Conservation (phyloP, 2,797 vertebrate genomes). For the Alectoris magna region DNA sequence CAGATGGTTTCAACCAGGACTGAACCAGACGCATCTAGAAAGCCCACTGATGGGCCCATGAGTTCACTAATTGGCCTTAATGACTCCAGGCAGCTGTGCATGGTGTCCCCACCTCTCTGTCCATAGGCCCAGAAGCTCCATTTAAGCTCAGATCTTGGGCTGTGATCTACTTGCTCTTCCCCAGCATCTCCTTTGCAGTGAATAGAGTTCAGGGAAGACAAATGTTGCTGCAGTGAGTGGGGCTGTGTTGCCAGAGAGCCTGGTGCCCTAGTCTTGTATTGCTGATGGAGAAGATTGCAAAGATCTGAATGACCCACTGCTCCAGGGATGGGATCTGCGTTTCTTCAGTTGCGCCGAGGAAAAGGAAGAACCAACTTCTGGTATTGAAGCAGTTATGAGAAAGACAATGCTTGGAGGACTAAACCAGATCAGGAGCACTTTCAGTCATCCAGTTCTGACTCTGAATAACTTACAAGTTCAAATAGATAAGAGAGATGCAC, state of each 20-base stretch:
- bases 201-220: neutral
- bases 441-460: neutral
- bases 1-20: neutral
- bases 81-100: neutral
- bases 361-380: neutral
- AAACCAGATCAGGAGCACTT: neutral
- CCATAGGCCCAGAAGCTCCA: neutral
- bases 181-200: accelerated
- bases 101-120: neutral
- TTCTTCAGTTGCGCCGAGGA: neutral
- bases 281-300: neutral
- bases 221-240: neutral
- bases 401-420: neutral
- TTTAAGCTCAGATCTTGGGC: neutral
- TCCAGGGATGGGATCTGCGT: neutral
- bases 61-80: neutral
- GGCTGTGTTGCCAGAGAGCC: too few species aligned
- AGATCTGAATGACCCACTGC: neutral
- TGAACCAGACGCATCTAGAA: neutral
- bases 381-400: neutral
- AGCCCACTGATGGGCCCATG: neutral
- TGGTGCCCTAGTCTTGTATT: neutral
- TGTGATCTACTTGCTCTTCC: neutral
- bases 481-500: neutral
- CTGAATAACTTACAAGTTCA: neutral